Base-by-base conservation (phyloP, 2,113 vertebrate genomes). In the Apistogramma diplotaenia region DNA sequence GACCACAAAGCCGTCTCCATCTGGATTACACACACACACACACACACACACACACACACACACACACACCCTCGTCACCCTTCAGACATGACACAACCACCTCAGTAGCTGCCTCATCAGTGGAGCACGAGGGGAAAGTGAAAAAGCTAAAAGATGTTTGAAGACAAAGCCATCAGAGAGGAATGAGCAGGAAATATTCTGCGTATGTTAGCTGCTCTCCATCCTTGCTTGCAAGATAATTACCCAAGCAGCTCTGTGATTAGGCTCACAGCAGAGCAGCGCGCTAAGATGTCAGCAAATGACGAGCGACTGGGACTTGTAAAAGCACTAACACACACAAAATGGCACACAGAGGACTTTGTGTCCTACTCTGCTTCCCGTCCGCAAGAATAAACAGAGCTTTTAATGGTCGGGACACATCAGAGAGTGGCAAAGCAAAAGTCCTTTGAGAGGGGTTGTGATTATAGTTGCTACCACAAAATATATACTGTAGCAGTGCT, bases 181-280 rank as follows among this genome's bases (percentile, higher is more conserved):
- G 72, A 77, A 77, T 78, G 62, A 71, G 46, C 15, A 71, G 59
- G 65, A 72, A 81, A 46, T 55, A 31, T 55, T 82, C 11, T 55
- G 16, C 33, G 10, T 54, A 67, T 76, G 58, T 56, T 6, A 8
- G 19, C 59, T 77, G 46, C n/a, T 56, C 40, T 51, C 58, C 6
- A 35, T 82, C 82, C 71, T 49, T 56, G 71, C 71, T 73, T 79
- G 21, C 86, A n/a, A 76, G 78, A 81, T 90, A 87, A 90, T 85
- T 83, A 86, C 76, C 76, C 35, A 35, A 74, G 73, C 73, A 57
- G 83, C 78, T 81, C 60, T 88, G 70, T 84, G 83, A 85, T 87
- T 81, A 87, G 60, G 35, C 84, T 33, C 58, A 55, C 78, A 77
- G 73, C 79, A 57, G 76, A 73, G 83, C 74, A 18, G 18, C 67